Evolutionary conservation across 1,140 invertebrate genomes (phyloP).

Genomic region (Bombus impatiens): DNA sequence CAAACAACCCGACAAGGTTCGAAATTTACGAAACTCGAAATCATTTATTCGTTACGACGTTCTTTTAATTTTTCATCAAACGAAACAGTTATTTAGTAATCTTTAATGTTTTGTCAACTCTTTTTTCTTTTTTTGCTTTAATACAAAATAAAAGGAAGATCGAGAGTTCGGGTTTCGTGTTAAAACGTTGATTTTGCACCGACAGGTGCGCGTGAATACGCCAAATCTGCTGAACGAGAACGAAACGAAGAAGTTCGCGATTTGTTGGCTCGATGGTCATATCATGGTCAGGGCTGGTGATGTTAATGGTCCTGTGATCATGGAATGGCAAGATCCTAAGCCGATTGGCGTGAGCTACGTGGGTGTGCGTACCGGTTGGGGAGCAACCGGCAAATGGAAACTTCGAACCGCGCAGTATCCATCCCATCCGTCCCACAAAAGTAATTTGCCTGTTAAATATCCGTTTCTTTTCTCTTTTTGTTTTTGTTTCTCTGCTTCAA

Average conservation of each 20-base stretch:
- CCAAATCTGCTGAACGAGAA: slow-evolving; percentile 82
- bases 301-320: slow-evolving; percentile 78
- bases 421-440: slow-evolving; percentile 39
- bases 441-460: slow-evolving; percentile 40
- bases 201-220: slow-evolving; percentile 83
- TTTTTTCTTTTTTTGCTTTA: background rate
- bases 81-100: background rate
- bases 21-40: slow-evolving; percentile 25
- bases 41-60: background rate
- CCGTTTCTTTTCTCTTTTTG: background rate
- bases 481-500: background rate
- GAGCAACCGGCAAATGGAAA: slow-evolving; percentile 85
- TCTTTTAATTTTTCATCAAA: background rate
- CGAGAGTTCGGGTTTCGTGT: background rate
- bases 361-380: slow-evolving; percentile 85
- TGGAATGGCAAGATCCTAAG: slow-evolving; percentile 84
- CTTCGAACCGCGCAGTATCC: slow-evolving; percentile 69
- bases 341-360: slow-evolving; percentile 85
- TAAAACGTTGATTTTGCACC: slow-evolving; percentile 38
- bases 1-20: slow-evolving; percentile 86
- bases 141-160: background rate
- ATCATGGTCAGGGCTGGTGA: slow-evolving; percentile 80
- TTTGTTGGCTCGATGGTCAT: slow-evolving; percentile 84
- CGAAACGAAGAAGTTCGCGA: slow-evolving; percentile 84
- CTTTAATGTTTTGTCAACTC: too few species aligned